Evolutionary conservation across 2,113 vertebrate species (phyloP).

Genomic region (Zapus hudsonius): DNA sequence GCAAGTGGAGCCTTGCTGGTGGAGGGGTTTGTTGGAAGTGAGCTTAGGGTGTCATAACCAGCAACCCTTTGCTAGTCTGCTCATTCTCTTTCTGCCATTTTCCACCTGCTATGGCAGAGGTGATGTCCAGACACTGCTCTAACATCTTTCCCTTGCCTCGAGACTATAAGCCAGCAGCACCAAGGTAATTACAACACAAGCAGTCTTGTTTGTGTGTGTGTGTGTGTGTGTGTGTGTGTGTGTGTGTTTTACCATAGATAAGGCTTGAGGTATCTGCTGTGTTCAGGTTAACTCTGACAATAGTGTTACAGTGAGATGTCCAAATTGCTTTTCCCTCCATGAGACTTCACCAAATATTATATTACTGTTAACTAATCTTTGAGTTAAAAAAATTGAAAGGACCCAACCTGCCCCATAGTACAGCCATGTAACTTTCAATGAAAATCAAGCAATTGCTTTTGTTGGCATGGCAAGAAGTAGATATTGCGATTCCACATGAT

Average conservation of each 20-base stretch:
- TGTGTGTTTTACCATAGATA: background rate
- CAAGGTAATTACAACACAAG: no score
- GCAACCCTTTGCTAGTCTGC: no score
- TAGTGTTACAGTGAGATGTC: conserved; percentile 41
- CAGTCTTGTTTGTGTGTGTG: no score
- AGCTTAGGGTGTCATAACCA: no score
- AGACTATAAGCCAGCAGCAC: no score
- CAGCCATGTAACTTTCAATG: background rate
- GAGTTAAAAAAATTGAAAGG: background rate
- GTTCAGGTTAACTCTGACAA: background rate
- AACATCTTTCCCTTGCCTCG: background rate
- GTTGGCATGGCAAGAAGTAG: background rate
- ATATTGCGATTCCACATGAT: background rate
- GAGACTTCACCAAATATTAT: conserved; percentile 47
- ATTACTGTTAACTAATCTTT: conserved; percentile 65
- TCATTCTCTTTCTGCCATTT: no score
- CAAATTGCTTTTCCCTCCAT: conserved; percentile 19
- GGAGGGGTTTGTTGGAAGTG: no score
- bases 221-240: no score
- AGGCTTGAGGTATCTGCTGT: conserved; percentile 38
- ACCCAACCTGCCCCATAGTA: background rate
- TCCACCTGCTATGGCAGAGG: no score
- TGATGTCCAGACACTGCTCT: background rate
- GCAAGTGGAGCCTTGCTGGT: no score
- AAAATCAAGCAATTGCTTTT: background rate